Percentiles rank a stretch among this genome's conserved stretches.
These are phyloP conservation scores for Cetonia aurata DNA, from an alignment of 2,888 invertebrate species.

Conservation along the genomic window DNA sequence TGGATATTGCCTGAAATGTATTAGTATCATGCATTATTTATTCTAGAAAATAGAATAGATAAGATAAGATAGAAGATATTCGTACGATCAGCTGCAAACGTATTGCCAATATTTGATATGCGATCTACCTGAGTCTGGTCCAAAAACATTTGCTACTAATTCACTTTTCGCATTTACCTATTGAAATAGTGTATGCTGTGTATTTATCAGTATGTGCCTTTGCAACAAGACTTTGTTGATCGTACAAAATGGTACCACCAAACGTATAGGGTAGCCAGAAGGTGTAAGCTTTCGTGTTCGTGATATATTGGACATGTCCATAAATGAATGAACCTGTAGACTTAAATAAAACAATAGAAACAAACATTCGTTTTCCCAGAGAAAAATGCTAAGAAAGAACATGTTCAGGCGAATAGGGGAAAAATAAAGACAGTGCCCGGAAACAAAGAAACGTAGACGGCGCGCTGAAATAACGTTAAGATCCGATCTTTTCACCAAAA, in stretches of 20 bases:
- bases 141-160: too few relatives aligned
- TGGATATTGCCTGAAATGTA: too few relatives aligned
- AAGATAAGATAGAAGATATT: too few relatives aligned
- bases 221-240: not conserved
- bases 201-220: not conserved
- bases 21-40: too few relatives aligned
- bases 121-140: too few relatives aligned
- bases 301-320: constrained; percentile 7
- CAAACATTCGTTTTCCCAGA: constrained; percentile 25
- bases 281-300: not conserved
- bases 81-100: too few relatives aligned
- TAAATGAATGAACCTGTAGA: constrained; percentile 36
- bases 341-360: constrained; percentile 30
- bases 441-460: constrained; percentile 35
- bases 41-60: too few relatives aligned
- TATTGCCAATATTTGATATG: too few relatives aligned
- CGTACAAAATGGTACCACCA: not conserved
- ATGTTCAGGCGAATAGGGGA: constrained; percentile 5
- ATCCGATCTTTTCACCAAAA: constrained; percentile 42
- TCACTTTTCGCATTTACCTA: too few relatives aligned
- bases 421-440: constrained; percentile 16
- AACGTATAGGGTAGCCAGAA: not conserved
- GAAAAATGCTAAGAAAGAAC: constrained; percentile 15
- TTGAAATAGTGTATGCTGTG: not conserved
- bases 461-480: constrained; percentile 46